Evolutionary conservation across 2,113 vertebrate species (phyloP), one percentile per base, ranked within the genome.

Genomic region (Pomatostomus ruficeps): DNA sequence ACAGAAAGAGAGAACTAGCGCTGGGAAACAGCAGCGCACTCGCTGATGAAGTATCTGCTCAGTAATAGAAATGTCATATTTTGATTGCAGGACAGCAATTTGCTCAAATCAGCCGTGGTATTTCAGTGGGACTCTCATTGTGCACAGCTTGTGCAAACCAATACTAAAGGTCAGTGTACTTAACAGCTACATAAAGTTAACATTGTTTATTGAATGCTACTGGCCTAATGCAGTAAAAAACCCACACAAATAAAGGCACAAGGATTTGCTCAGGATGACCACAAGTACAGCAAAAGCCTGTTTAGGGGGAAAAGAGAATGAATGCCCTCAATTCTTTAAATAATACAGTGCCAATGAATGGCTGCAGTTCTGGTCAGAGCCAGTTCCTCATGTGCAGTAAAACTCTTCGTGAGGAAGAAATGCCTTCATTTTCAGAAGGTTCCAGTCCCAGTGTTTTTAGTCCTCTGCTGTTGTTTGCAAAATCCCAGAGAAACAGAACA

Each of bases 161-260:
- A 63, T 88, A 74, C 75, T 90, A 96, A 97, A 95, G 90, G 96
- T 95, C 95, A 96, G 93, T 48, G 82, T 81, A 95, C 92, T 86
- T 95, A 94, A 83, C 78, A 94, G 85, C 90, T 71, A 91, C 67
- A 93, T 51, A 65, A 76, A 93, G 72, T 88, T 93, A 95, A 85
- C 82, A 42, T 76, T 91, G 80, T 86, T 91, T 90, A 77, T 90
- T 71, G 71, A 89, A 93, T 61, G 82, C 82, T 76, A 29, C 46
- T 67, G 51, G 82, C 57, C 79, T 90, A 74, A 85, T 51, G 33
- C 43, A 88, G 85, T 38, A 49, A 95, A 88, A 46, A 38, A 11
- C 4, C 20, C n/a, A 51, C 58, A 77, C 54, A 77, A 89, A 85
- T 72, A 74, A 88, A 92, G 89, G 68, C 43, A 84, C 21, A 66